Evolutionary conservation across 2,888 invertebrate species (phyloP).

Genomic region (Tyria jacobaeae): DNA sequence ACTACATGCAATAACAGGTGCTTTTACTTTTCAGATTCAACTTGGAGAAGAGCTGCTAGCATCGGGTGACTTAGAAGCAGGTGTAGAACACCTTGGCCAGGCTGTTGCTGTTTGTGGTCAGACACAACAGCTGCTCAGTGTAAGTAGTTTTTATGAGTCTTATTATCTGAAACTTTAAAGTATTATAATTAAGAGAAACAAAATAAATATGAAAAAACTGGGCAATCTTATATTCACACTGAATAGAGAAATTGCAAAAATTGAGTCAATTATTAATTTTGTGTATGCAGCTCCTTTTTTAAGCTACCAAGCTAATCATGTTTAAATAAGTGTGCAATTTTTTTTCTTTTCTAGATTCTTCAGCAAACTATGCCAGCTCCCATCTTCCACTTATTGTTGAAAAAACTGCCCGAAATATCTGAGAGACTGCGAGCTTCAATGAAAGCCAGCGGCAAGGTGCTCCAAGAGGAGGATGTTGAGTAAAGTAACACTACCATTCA

Average conservation of each 20-base stretch:
- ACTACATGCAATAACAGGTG: too few species aligned
- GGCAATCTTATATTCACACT: too few species aligned
- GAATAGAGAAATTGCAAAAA: too few species aligned
- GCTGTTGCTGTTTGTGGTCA: conserved; percentile 99
- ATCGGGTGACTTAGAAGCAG: conserved; percentile 94
- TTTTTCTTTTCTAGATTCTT: conserved; percentile 86
- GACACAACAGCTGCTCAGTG: conserved; percentile 94
- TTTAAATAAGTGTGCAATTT: neutral
- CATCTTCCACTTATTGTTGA: conserved; percentile 95
- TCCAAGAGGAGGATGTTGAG: conserved; percentile 83
- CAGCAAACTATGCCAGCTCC: conserved; percentile 98
- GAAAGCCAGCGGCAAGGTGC: conserved; percentile 67
- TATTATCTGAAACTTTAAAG: neutral
- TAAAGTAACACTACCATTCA: conserved; percentile 52
- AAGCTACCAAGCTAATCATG: neutral
- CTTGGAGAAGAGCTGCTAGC: conserved; percentile 96
- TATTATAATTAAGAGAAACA: too few species aligned
- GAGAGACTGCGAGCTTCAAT: conserved; percentile 78
- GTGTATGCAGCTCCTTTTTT: too few species aligned
- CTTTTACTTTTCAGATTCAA: conserved; percentile 89
- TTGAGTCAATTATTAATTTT: too few species aligned
- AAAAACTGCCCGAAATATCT: conserved; percentile 91
- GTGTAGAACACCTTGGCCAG: conserved; percentile 98
- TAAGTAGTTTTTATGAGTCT: conserved; percentile 54
- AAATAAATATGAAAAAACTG: too few species aligned